Base-by-base conservation (phyloP, 2,888 invertebrate species). In the Gymnoscelis rufifasciata region DNA sequence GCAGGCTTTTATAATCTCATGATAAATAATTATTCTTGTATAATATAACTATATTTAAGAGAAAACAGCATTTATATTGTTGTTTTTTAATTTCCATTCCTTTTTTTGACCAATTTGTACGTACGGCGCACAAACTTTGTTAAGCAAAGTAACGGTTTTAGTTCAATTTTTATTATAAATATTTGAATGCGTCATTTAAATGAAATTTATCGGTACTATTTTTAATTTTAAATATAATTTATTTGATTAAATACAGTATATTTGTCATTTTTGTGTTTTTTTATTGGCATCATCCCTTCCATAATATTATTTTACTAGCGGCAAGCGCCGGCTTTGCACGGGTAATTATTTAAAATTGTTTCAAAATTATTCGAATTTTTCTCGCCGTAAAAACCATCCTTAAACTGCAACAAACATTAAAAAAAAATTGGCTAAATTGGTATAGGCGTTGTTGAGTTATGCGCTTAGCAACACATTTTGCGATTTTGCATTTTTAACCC, bases 181-280 rank as follows among this genome's bases (percentile, higher is more conserved):
- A 69, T 74, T 71, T 60, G 69, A 69, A 71, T 67, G 62, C 65
- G 68, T 72, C 71, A 66, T 59, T 65, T 64, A 68, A 62, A 71
- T 69, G 70, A 81, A 81, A 80, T 80, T 74, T 76, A 77, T 80
- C 75, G 74, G 78, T 78, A 67, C 62, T 80, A 74, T 76, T 81
- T 78, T 74, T 82, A 78, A 80, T 76, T 78, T 66, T 77, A 74
- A 80, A 74, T 83, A 69, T 86, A 84, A 84, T 84, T 86, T 83
- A 84, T 83, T 84, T 82, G 78, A 72, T 74, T 78, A 77, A 86
- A 83, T 83, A 79, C 78, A 84, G 75, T 86, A 86, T 86, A 87
- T 87, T 86, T 86, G 86, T 86, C 86, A 60, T 60, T 59, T 44
- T 51, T 42, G 56, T 54, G 57, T 57, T 57, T 56, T 57, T 59